A percentile compares a stretch with the other conserved stretches of the same genome.
These are phyloP conservation scores for Adelges cooleyi DNA, from an alignment of 1,140 invertebrate species.

Conservation along the genomic window DNA sequence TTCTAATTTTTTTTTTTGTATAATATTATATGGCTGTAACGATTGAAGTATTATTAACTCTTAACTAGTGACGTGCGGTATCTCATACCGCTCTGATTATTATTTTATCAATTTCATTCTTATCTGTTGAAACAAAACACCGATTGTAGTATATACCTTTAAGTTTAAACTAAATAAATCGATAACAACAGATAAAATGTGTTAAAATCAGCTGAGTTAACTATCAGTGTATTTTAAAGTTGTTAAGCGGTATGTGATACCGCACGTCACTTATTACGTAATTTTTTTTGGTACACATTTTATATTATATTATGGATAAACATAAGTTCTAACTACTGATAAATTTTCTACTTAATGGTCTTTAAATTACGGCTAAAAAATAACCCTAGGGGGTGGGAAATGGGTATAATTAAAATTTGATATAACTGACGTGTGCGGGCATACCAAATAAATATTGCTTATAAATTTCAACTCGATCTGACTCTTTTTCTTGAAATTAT, in stretches of 20 bases:
- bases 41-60: no score
- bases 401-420: no score
- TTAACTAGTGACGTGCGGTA: not conserved
- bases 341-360: no score
- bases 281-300: not conserved
- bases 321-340: no score
- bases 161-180: not conserved
- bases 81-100: not conserved
- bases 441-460: no score
- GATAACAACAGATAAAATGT: not conserved
- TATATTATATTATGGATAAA: not conserved
- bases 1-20: no score
- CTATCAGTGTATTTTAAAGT: not conserved
- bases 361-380: no score
- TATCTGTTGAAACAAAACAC: not conserved
- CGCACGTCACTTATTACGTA: not conserved
- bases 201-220: not conserved
- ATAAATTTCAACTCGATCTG: no score
- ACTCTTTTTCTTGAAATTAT: no score
- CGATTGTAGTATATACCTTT: not conserved
- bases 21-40: no score
- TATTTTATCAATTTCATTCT: not conserved
- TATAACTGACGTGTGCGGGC: no score
- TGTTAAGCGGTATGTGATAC: not conserved
- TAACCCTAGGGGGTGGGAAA: no score